These are phyloP conservation scores for Ptilodon capucinus DNA, from an alignment of 2,888 invertebrate genomes.

Conservation along the genomic window DNA sequence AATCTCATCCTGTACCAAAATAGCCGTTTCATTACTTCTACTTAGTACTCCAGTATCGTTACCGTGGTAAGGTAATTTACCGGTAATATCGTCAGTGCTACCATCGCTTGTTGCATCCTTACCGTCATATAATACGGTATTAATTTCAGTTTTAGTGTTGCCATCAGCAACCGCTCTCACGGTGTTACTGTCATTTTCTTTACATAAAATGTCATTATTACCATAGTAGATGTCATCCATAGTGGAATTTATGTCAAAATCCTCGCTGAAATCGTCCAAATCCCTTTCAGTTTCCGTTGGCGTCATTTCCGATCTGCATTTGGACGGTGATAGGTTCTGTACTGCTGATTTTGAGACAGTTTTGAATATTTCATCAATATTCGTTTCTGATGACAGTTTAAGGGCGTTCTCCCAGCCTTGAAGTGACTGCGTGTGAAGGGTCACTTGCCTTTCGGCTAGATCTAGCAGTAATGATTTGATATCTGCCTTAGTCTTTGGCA, in stretches of 20 bases:
- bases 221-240: slow-evolving; percentile 2
- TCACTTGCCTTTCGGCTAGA: slow-evolving; percentile 59
- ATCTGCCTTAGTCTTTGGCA: slow-evolving; percentile 61
- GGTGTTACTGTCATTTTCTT: not conserved
- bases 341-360: slow-evolving; percentile 71
- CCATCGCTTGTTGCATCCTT: not conserved
- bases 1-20: slow-evolving; percentile 19
- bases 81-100: slow-evolving; percentile 21
- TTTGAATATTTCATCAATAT: slow-evolving; percentile 60
- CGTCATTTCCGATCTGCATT: slow-evolving; percentile 43
- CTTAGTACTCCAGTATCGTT: not conserved
- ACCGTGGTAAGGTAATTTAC: slow-evolving; percentile 7
- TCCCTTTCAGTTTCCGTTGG: slow-evolving; percentile 55
- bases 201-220: slow-evolving; percentile 7
- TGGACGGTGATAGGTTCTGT: slow-evolving; percentile 62
- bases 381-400: slow-evolving; percentile 52
- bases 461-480: slow-evolving; percentile 59
- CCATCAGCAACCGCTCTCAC: too few relatives aligned
- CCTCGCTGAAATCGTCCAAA: slow-evolving; percentile 53
- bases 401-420: slow-evolving; percentile 65
- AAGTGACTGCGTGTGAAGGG: slow-evolving; percentile 51
- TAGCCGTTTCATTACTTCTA: not conserved
- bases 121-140: too few relatives aligned
- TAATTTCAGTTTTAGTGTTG: too few relatives aligned
- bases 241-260: slow-evolving; percentile 22